Evolutionary conservation across 2,888 invertebrate species (phyloP).

Genomic region (Pachydiplax longipennis): DNA sequence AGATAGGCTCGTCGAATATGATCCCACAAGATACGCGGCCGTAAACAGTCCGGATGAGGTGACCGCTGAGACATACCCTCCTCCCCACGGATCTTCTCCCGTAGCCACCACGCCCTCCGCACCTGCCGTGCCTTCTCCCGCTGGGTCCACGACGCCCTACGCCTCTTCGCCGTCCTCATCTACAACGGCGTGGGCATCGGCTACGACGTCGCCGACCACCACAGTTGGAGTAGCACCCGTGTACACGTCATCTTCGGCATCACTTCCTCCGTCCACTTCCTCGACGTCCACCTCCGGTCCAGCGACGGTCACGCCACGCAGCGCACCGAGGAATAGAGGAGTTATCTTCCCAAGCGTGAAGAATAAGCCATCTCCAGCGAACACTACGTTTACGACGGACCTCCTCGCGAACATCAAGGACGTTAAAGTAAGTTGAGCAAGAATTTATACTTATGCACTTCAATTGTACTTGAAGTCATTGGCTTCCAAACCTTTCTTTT

Average conservation of each 20-base stretch:
- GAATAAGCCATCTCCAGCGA: slow-evolving; percentile 85
- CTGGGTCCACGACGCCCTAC: slow-evolving; percentile 20
- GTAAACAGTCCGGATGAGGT: slow-evolving; percentile 12
- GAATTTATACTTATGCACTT: too few relatives aligned
- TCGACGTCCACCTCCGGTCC: slow-evolving; percentile 13
- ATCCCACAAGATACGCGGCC: slow-evolving; percentile 70
- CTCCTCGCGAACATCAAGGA: slow-evolving; percentile 79
- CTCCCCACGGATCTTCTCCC: slow-evolving; percentile 3
- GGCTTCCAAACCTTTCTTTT: too few relatives aligned
- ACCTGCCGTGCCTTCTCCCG: slow-evolving; percentile 3
- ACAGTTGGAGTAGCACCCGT: slow-evolving; percentile 25
- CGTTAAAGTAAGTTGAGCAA: slow-evolving; percentile 73
- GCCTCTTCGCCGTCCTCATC: background rate
- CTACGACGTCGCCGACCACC: slow-evolving; percentile 11
- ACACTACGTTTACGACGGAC: slow-evolving; percentile 83
- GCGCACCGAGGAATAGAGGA: slow-evolving; percentile 74
- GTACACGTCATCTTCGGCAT: slow-evolving; percentile 16
- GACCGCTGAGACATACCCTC: slow-evolving; percentile 18
- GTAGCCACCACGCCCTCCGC: slow-evolving; percentile 18
- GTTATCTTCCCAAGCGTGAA: slow-evolving; percentile 91
- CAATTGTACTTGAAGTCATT: too few relatives aligned
- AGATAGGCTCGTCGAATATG: slow-evolving; percentile 80
- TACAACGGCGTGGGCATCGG: slow-evolving; percentile 19
- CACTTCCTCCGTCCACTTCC: background rate
- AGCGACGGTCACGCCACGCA: slow-evolving; percentile 10